Conservation (phyloP, 2,888 invertebrate genomes). For the Strigamia crassipes region DNA sequence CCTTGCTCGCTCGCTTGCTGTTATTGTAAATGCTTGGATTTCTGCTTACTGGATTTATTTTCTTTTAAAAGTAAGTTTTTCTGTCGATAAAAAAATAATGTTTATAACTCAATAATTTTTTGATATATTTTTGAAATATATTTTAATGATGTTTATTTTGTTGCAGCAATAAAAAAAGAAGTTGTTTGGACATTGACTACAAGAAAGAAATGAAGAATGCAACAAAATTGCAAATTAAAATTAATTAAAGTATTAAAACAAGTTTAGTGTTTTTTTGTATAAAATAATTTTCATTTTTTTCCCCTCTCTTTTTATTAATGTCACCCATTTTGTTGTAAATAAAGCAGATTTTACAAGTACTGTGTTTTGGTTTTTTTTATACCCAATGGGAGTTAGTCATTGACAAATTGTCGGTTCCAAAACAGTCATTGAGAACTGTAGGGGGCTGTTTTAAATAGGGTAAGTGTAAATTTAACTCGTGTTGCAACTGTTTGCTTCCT, state of each 20-base stretch:
- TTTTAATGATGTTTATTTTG: neutral
- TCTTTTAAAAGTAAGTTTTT: no score
- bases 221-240: neutral
- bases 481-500: slow-evolving; percentile 2
- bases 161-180: neutral
- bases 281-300: neutral
- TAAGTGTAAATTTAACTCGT: slow-evolving; percentile 1
- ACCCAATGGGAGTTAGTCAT: neutral
- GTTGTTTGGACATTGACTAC: slow-evolving; percentile 1
- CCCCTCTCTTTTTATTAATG: neutral
- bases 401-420: neutral
- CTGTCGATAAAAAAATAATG: no score
- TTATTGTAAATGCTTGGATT: no score
- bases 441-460: neutral
- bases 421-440: neutral
- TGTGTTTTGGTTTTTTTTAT: neutral
- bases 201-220: neutral
- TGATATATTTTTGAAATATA: no score
- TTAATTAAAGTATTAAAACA: neutral
- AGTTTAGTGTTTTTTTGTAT: neutral
- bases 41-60: no score
- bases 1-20: no score
- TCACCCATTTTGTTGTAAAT: neutral
- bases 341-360: neutral
- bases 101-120: no score